Evolutionary conservation across 2,797 vertebrate species (phyloP), one percentile per base, ranked within the genome.

Genomic region (Hybognathus amarus): DNA sequence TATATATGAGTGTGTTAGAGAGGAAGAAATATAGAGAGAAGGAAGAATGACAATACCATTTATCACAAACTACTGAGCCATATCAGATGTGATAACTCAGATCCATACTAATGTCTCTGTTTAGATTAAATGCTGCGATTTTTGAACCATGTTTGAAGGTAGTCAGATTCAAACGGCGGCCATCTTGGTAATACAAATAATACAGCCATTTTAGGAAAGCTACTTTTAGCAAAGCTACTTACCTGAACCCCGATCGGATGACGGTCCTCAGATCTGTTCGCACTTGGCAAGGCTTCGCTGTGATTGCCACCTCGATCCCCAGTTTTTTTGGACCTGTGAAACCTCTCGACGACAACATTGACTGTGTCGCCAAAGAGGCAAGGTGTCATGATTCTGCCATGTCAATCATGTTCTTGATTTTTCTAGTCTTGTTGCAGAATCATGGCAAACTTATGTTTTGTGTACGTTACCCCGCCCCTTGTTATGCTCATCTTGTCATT

Each of bases 1-100:
- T 80, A 73, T 76, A 47, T 66, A 24, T 66, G 45, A 67, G 50
- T 47, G 20, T 75, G 68, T 68, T 40, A 50, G 38, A 73, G 22
- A 68, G 50, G 61, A 17, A 50, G 64, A 59, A 69, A 61, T 17
- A 40, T 20, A 47, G 68, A 61, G 33, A 73, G 24, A 63, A 63
- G 69, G 20, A 52, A 67, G 7, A 63, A 42, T 12, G 3, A 64
- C 75, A 30, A n/a, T 89, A 89, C 90, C 47, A 50, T 85, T 86
- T 33, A 86, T 87, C 69, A 82, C 42, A 87, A 80, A 52, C 76
- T 70, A 42, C 73, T 66, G 71, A 79, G 76, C 56, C 77, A 76
- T 83, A 54, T 83, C 63, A 77, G 40, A 82, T 83, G 30, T 2
- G 33, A 76, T 40, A 38, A 56, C 22, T 54, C 30, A 40, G 13